Percentiles rank a stretch among this genome's conserved stretches.
These are phyloP conservation scores for Megaptera novaeangliae DNA, from an alignment of 2,113 vertebrate genomes.

Conservation along the genomic window DNA sequence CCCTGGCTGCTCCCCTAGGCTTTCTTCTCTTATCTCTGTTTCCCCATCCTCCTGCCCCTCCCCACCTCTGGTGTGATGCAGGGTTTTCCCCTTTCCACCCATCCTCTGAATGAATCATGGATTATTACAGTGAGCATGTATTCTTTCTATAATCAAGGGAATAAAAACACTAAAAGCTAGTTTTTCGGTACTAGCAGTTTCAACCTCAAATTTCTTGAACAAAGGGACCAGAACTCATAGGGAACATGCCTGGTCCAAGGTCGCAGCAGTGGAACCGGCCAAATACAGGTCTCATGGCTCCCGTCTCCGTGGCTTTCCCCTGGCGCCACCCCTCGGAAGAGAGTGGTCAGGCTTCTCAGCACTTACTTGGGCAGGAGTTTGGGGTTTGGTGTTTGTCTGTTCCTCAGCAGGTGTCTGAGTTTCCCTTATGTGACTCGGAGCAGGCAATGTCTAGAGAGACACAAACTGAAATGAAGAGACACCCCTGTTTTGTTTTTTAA, in stretches of 20 bases:
- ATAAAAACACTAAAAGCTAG: not conserved
- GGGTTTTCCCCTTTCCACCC: not conserved
- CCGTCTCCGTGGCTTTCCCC: rapidly evolving
- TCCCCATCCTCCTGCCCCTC: rapidly evolving
- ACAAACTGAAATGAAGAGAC: not conserved
- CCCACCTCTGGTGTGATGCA: not conserved
- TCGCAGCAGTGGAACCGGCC: not conserved
- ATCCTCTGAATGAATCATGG: not conserved
- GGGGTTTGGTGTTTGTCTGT: not conserved
- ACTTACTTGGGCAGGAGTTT: not conserved
- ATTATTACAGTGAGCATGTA: not conserved
- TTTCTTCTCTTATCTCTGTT: not conserved
- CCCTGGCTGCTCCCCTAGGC: not conserved
- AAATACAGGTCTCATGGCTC: not conserved
- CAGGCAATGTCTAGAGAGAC: not conserved
- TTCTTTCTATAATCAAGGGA: not conserved
- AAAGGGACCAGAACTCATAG: not conserved
- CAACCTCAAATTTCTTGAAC: not conserved
- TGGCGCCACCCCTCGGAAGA: not conserved
- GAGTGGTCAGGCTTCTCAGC: not conserved
- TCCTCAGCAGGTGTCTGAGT: not conserved
- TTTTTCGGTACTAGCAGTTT: not conserved
- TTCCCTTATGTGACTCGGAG: not conserved
- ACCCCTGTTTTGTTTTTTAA: not conserved
- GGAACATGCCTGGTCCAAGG: not conserved